Evolutionary conservation across 2,888 invertebrate species (phyloP).

Genomic region (Piscicola geometra): DNA sequence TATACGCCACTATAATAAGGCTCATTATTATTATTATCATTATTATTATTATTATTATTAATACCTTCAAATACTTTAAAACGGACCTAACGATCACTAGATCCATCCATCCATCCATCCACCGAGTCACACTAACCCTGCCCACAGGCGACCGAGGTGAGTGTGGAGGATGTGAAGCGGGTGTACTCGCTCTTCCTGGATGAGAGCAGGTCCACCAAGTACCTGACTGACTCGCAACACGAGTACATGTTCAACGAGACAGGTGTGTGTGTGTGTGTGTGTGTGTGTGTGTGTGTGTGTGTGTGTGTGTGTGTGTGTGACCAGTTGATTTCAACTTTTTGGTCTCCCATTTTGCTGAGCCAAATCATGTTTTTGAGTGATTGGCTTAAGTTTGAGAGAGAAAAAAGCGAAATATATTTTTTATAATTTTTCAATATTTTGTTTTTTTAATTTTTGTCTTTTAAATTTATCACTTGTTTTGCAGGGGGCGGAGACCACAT

Average conservation of each 20-base stretch:
- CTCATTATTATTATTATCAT: too few species aligned
- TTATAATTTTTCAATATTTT: too few species aligned
- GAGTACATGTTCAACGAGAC: slow-evolving; percentile 76
- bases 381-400: too few species aligned
- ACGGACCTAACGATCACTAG: too few species aligned
- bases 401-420: too few species aligned
- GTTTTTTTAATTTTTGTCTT: too few species aligned
- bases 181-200: slow-evolving; percentile 92
- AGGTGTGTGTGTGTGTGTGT: slow-evolving; percentile 39
- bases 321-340: not conserved
- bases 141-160: slow-evolving; percentile 62
- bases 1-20: too few species aligned
- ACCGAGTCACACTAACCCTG: too few species aligned
- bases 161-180: slow-evolving; percentile 82
- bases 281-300: slow-evolving; percentile 16
- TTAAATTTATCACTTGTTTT: not conserved
- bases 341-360: too few species aligned
- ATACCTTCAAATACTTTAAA: not conserved
- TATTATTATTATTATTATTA: not conserved
- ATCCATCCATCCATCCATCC: not conserved
- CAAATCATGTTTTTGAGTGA: too few species aligned
- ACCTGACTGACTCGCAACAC: slow-evolving; percentile 87
- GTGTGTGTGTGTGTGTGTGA: slow-evolving; percentile 12
- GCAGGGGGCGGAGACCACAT: not conserved
- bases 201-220: slow-evolving; percentile 85